A percentile compares a stretch with the other conserved stretches of the same genome.
Evolutionary conservation across 2,113 vertebrate genomes (phyloP).

Genomic region (Cryptomyrus ogoouensis): DNA sequence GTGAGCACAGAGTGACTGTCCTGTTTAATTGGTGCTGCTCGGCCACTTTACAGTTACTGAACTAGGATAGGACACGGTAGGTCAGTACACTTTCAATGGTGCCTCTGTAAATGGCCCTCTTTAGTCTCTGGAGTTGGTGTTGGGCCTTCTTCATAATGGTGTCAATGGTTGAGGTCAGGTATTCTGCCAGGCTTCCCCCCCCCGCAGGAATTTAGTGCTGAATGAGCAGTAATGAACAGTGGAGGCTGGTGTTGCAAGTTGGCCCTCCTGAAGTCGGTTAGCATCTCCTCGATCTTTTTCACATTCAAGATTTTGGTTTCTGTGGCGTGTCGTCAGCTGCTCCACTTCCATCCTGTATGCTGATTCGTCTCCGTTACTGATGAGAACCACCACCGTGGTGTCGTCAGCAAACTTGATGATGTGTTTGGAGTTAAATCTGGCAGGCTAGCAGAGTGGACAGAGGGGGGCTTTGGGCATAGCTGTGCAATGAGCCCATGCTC

Average conservation of each 20-base stretch:
- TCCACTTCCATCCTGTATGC: background rate
- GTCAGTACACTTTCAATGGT: background rate
- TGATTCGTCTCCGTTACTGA: background rate
- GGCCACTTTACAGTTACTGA: background rate
- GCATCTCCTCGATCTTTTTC: background rate
- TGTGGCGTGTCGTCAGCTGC: background rate
- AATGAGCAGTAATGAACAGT: no score
- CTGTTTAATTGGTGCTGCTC: no score
- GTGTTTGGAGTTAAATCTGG: background rate
- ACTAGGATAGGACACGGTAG: background rate
- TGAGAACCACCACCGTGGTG: background rate
- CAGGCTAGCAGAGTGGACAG: background rate
- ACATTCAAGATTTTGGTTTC: background rate
- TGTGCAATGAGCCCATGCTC: background rate
- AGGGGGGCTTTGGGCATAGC: background rate
- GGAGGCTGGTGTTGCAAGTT: background rate
- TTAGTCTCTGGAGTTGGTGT: background rate
- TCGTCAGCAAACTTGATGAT: background rate
- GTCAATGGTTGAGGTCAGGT: background rate
- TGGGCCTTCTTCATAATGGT: background rate
- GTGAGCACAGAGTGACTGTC: no score
- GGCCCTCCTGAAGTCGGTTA: background rate
- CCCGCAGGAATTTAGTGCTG: background rate
- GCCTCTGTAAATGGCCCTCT: background rate
- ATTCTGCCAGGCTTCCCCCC: background rate